Percentiles rank a stretch among this genome's conserved stretches.
These are phyloP conservation scores for Henricia sp. DNA, from an alignment of 53 echinoderm and acorn worm species.

Conservation along the genomic window DNA sequence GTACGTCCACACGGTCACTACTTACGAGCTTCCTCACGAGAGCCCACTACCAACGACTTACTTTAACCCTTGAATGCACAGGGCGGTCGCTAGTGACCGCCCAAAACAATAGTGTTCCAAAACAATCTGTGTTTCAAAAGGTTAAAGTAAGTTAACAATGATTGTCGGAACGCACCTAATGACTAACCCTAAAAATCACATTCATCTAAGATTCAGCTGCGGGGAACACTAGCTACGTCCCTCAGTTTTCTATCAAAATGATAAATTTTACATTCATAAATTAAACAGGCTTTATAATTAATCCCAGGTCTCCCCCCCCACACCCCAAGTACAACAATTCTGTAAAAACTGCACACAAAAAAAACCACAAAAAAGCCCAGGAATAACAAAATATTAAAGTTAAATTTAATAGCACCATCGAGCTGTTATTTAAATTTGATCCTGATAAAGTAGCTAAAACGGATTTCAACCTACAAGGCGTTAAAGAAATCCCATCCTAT, in stretches of 20 bases:
- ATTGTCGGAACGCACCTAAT: too few species aligned
- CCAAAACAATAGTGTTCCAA: too few species aligned
- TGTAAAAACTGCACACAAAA: background rate
- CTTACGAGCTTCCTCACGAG: too few species aligned
- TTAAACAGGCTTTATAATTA: background rate
- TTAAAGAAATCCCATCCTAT: background rate
- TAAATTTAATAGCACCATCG: slow-evolving; percentile 55
- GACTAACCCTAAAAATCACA: too few species aligned
- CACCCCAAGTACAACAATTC: background rate
- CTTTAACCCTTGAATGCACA: too few species aligned
- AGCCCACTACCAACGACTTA: too few species aligned
- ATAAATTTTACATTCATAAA: background rate
- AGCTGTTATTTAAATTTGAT: slow-evolving; percentile 38
- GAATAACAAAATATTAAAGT: background rate
- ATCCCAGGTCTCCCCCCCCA: background rate
- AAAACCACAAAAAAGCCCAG: background rate
- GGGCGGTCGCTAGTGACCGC: too few species aligned
- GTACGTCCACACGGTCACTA: too few species aligned
- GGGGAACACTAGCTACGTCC: too few species aligned
- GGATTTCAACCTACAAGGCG: slow-evolving; percentile 11
- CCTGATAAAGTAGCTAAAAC: slow-evolving; percentile 24
- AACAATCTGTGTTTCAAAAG: too few species aligned
- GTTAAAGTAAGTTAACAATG: too few species aligned
- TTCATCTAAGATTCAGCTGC: too few species aligned
- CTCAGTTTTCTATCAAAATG: background rate